Conservation (phyloP, 2,113 vertebrate genomes). For the Corvus hawaiiensis region DNA sequence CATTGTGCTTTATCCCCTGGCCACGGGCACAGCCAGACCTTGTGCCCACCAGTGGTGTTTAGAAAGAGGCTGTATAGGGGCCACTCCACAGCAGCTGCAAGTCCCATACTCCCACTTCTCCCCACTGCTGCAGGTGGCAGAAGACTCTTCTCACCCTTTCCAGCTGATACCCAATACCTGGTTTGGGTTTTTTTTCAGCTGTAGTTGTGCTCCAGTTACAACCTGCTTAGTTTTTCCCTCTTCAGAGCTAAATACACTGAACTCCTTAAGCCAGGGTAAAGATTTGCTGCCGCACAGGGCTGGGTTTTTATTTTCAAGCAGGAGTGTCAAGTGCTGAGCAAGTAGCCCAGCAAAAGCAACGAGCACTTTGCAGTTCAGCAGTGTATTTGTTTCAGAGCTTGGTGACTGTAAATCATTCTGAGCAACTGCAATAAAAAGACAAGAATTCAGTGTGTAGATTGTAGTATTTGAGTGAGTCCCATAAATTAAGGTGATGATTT, state of each 20-base stretch:
- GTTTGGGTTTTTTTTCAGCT: background rate
- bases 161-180: background rate
- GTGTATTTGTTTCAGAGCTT: background rate
- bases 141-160: background rate
- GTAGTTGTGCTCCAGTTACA: background rate
- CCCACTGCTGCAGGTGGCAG: accelerated
- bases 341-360: background rate
- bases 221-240: background rate
- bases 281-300: background rate
- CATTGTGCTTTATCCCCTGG: background rate
- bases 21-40: background rate
- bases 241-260: background rate
- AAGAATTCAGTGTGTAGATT: background rate
- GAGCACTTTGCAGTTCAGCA: accelerated
- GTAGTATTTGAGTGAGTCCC: background rate
- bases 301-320: background rate
- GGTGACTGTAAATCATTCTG: background rate
- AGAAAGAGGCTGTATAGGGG: background rate
- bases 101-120: background rate
- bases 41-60: accelerated
- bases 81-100: background rate
- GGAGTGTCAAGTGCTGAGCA: background rate
- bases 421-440: background rate
- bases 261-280: background rate
- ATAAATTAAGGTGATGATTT: background rate